Evolutionary conservation across 2,888 invertebrate species (phyloP), one percentile per base, ranked within the genome.

Genomic region (Micoletzkya japonica): DNA sequence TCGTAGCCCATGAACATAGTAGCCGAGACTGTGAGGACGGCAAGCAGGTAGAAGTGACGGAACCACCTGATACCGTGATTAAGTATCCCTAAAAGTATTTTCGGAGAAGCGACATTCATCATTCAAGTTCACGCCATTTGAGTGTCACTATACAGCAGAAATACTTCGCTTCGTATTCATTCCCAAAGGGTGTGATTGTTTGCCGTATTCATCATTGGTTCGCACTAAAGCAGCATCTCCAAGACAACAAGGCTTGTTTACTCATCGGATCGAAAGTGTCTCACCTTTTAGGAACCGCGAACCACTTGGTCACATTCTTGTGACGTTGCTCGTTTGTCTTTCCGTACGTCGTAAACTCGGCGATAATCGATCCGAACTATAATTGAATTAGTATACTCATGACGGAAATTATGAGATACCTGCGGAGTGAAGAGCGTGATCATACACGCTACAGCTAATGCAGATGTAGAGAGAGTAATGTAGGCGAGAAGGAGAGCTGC

Each of bases 41-140:
- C 73, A 24, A 74, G 14, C 10, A 75, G 60, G 74, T 81, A 81
- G 70, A 81, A 81, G 61, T 81, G 81, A 17, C 76, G 73, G 71
- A 81, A 81, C 78, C 78, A 81, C 72, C 81, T 80, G 73, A 64
- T 73, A 70, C 24, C 7, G 44, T 44, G 20, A 10, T 44, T 44
- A 20, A 44, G n/a, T n/a, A n/a, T n/a, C n/a, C n/a, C n/a, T n/a
- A n/a, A 44, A 44, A 44, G 10, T 44, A 44, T 10, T 44, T 10
- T 44, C 20, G 44, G 10, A 20, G 10, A 44, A 44, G 20, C 20
- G 44, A 44, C 10, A 14, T 10, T 44, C 10, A 44, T 10, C 20
- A 44, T 44, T 44, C 20, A 10, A 44, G 44, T 20, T 20, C 20
- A 20, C 44, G 44, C n/a, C n/a, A n/a, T n/a, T n/a, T n/a, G n/a